A percentile compares a stretch with the other conserved stretches of the same genome.
phyloP scores from a whole-genome alignment of 2,888 invertebrate species.

The Eupithecia pulchellata region DNA sequence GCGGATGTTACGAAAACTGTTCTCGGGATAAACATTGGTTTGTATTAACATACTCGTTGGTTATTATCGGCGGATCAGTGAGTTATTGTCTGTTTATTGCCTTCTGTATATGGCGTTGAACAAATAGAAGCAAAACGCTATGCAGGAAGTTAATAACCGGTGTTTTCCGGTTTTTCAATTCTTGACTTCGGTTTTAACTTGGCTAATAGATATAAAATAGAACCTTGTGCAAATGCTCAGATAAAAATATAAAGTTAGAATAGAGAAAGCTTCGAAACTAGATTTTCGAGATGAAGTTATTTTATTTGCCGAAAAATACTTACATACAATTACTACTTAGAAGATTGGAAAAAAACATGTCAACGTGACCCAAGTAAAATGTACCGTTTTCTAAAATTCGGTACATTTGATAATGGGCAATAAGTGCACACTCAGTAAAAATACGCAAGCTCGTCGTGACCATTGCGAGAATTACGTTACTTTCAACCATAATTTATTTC shows the following conservation, averaged over 20 bases:
- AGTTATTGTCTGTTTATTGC: conserved; percentile 30
- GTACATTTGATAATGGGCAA: conserved; percentile 10
- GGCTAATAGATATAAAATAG: no score
- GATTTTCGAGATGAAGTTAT: not conserved
- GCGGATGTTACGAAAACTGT: conserved; percentile 62
- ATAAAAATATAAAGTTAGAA: no score
- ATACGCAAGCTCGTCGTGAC: conserved; percentile 35
- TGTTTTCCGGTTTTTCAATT: not conserved
- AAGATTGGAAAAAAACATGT: conserved; percentile 5
- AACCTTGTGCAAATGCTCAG: no score
- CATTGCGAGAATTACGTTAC: conserved; percentile 36
- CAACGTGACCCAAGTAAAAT: conserved; percentile 9
- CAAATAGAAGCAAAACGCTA: conserved; percentile 10
- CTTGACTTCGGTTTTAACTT: not conserved
- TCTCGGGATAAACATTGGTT: conserved; percentile 37
- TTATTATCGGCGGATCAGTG: conserved; percentile 30
- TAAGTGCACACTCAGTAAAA: conserved; percentile 24
- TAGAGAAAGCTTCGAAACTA: not conserved
- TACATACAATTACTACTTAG: not conserved
- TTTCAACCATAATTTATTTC: conserved; percentile 38
- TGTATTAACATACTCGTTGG: conserved; percentile 38
- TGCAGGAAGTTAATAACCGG: conserved; percentile 1
- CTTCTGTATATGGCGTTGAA: conserved; percentile 24
- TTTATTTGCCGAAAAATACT: not conserved
- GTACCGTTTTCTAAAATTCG: conserved; percentile 7